Percentiles rank a stretch among this genome's conserved stretches.
Evolutionary conservation across 2,888 invertebrate genomes (phyloP).

Genomic region (Erebia palarica): DNA sequence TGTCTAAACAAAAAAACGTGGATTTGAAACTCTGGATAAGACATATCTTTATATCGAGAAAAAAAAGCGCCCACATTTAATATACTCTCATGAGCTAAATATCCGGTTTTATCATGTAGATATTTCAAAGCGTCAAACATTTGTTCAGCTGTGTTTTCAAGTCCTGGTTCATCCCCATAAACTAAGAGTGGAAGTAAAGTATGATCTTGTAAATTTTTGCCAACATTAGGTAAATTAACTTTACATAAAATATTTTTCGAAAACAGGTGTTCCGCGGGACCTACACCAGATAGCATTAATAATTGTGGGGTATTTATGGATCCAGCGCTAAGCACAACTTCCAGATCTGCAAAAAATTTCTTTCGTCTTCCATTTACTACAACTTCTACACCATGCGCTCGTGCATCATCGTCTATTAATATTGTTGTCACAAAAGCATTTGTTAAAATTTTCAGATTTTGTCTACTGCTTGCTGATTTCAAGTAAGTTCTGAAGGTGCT

Average conservation of each 20-base stretch:
- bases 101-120: conserved; percentile 74
- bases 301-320: conserved; percentile 76
- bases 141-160: conserved; percentile 45
- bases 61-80: conserved; percentile 76
- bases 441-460: conserved; percentile 67
- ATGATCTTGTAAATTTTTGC: conserved; percentile 81
- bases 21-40: conserved; percentile 57
- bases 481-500: conserved; percentile 78
- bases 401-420: conserved; percentile 61
- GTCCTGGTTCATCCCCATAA: conserved; percentile 53
- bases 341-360: conserved; percentile 55
- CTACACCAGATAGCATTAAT: conserved; percentile 78
- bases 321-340: conserved; percentile 76
- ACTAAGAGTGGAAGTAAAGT: conserved; percentile 61
- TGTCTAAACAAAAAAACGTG: conserved; percentile 44
- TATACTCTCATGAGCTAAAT: conserved; percentile 69
- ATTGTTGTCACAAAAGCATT: conserved; percentile 75
- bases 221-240: conserved; percentile 71
- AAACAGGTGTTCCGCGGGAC: conserved; percentile 62
- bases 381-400: conserved; percentile 64
- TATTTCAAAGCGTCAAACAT: conserved; percentile 70
- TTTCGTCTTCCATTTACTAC: conserved; percentile 47
- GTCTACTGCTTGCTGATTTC: conserved; percentile 47
- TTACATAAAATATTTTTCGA: conserved; percentile 60
- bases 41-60: conserved; percentile 51